Percentiles rank a stretch among this genome's conserved stretches.
Evolutionary conservation across 2,797 vertebrate genomes (phyloP).

Genomic region (Hapalemur alaotrensis): DNA sequence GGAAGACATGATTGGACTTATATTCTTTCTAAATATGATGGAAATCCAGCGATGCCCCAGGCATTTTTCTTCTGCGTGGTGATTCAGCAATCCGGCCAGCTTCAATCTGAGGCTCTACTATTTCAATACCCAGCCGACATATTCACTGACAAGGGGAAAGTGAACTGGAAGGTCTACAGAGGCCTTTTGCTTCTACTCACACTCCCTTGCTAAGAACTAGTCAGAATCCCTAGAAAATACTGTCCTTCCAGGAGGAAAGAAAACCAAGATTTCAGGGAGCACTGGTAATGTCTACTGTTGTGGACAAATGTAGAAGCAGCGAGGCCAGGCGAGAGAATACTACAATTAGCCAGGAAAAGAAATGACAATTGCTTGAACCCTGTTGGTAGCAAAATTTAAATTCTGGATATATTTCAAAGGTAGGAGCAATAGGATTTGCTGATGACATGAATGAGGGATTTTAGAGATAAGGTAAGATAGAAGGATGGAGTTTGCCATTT

Average conservation of each 20-base stretch:
- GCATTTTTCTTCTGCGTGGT: background rate
- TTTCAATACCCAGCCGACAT: background rate
- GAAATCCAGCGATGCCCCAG: background rate
- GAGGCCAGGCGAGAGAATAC: background rate
- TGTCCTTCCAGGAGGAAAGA: background rate
- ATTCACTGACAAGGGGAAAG: background rate
- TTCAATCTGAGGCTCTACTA: background rate
- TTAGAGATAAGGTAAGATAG: background rate
- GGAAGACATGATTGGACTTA: background rate
- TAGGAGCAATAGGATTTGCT: background rate
- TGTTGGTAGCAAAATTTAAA: background rate
- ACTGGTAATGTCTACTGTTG: background rate
- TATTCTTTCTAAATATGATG: background rate
- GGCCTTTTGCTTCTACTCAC: background rate
- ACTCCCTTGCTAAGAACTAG: background rate
- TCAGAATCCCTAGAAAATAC: background rate
- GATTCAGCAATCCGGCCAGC: background rate
- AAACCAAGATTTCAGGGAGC: background rate
- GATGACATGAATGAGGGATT: background rate
- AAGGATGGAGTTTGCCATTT: background rate
- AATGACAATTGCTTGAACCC: background rate
- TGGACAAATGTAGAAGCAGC: background rate
- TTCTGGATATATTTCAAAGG: background rate
- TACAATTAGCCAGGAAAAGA: background rate
- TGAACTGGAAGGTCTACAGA: background rate